Evolutionary conservation across 2,888 invertebrate species (phyloP).

Genomic region (Masnerella sp.): DNA sequence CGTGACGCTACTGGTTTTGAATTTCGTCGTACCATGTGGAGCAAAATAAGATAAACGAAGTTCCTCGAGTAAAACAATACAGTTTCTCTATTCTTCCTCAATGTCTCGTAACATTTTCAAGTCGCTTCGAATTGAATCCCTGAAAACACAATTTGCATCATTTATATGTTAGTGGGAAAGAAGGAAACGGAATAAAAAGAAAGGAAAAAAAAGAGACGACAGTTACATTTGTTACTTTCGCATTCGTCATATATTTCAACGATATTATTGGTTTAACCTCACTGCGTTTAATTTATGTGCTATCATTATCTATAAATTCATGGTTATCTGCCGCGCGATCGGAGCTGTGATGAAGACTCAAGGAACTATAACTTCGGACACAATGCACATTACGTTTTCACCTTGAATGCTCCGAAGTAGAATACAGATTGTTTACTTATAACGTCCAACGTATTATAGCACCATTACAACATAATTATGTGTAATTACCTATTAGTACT

Average conservation of each 20-base stretch:
- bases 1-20: slow-evolving; percentile 74
- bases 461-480: slow-evolving; percentile 59
- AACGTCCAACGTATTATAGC: slow-evolving; percentile 52
- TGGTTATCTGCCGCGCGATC: slow-evolving; percentile 57
- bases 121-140: slow-evolving; percentile 43
- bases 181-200: background rate
- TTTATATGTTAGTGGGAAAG: slow-evolving; percentile 27
- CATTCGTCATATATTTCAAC: slow-evolving; percentile 53
- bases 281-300: slow-evolving; percentile 55
- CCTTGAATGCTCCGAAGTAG: slow-evolving; percentile 58
- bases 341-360: slow-evolving; percentile 52
- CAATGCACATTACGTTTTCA: slow-evolving; percentile 57
- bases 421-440: slow-evolving; percentile 55
- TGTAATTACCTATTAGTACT: slow-evolving; percentile 57
- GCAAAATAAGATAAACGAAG: slow-evolving; percentile 45
- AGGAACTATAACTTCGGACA: slow-evolving; percentile 59
- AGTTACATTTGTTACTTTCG: slow-evolving; percentile 12
- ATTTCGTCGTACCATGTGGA: slow-evolving; percentile 63
- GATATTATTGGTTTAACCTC: slow-evolving; percentile 57
- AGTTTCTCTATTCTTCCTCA: slow-evolving; percentile 33
- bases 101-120: slow-evolving; percentile 44
- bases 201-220: background rate
- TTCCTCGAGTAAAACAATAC: slow-evolving; percentile 37
- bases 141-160: slow-evolving; percentile 43
- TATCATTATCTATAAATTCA: slow-evolving; percentile 56